Conservation (phyloP, 2,888 invertebrate species). For the Philhelius pedissequus region DNA sequence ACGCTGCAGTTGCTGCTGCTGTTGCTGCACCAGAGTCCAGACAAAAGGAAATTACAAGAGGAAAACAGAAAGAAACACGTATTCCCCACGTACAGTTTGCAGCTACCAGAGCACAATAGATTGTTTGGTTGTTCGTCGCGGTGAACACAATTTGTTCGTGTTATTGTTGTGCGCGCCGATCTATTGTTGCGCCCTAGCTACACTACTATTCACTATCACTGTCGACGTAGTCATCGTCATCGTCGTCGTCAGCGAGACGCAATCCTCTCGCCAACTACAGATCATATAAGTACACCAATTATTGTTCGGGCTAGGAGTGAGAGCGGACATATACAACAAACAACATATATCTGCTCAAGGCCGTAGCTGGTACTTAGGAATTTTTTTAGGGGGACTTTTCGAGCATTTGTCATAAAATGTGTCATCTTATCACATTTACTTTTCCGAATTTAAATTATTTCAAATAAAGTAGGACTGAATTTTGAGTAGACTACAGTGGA, state of each 20-base stretch:
- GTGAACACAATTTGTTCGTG: constrained; percentile 61
- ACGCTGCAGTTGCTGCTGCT: constrained; percentile 2
- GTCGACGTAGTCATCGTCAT: background rate
- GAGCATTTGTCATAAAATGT: too few relatives aligned
- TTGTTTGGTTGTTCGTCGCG: constrained; percentile 58
- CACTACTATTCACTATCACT: constrained; percentile 23
- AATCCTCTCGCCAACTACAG: constrained; percentile 34
- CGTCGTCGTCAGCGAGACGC: background rate
- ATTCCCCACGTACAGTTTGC: constrained; percentile 58
- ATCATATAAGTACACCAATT: constrained; percentile 62
- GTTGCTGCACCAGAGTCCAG: background rate
- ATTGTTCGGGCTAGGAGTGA: constrained; percentile 7
- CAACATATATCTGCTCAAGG: background rate
- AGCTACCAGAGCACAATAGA: constrained; percentile 55
- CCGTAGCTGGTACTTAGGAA: background rate
- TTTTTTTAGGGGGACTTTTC: background rate
- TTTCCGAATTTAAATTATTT: too few relatives aligned
- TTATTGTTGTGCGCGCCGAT: constrained; percentile 62
- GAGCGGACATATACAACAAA: background rate
- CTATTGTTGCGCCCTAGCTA: constrained; percentile 47
- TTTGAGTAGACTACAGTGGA: too few relatives aligned
- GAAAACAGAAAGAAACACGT: constrained; percentile 64
- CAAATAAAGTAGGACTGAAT: too few relatives aligned
- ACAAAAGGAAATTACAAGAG: constrained; percentile 62
- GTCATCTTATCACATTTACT: too few relatives aligned